These are phyloP conservation scores for Portevinia maculata DNA, from an alignment of 2,888 invertebrate species.

Conservation along the genomic window DNA sequence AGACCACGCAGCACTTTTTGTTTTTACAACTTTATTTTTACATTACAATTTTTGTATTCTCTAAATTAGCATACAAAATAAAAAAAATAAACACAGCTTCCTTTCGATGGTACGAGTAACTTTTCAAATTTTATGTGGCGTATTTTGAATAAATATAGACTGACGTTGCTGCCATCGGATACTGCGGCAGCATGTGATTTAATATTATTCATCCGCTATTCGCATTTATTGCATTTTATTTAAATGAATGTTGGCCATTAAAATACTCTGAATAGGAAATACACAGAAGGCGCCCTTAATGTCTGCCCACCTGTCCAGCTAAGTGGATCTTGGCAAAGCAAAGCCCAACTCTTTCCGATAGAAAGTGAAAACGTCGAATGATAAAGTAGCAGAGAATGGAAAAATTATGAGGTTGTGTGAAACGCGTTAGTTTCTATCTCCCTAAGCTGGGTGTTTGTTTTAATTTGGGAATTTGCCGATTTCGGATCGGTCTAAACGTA, in stretches of 20 bases:
- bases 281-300: conserved; percentile 24
- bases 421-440: not conserved
- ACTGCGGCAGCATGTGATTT: conserved; percentile 37
- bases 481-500: too few species aligned
- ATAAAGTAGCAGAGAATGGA: not conserved
- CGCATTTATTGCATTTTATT: conserved; percentile 12
- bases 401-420: not conserved
- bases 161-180: too few species aligned
- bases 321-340: not conserved
- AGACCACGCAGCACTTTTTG: not conserved
- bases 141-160: not conserved
- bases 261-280: not conserved
- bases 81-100: not conserved
- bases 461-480: not conserved
- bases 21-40: not conserved
- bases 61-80: conserved; percentile 28
- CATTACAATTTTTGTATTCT: not conserved
- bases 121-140: conserved; percentile 1
- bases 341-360: conserved; percentile 5
- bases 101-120: not conserved
- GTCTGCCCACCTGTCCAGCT: not conserved
- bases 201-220: conserved; percentile 26
- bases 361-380: conserved; percentile 37
- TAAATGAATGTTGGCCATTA: conserved; percentile 1
- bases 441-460: not conserved